Evolutionary conservation across 2,888 invertebrate species (phyloP), one percentile per base, ranked within the genome.

Genomic region (Patella caerulea): DNA sequence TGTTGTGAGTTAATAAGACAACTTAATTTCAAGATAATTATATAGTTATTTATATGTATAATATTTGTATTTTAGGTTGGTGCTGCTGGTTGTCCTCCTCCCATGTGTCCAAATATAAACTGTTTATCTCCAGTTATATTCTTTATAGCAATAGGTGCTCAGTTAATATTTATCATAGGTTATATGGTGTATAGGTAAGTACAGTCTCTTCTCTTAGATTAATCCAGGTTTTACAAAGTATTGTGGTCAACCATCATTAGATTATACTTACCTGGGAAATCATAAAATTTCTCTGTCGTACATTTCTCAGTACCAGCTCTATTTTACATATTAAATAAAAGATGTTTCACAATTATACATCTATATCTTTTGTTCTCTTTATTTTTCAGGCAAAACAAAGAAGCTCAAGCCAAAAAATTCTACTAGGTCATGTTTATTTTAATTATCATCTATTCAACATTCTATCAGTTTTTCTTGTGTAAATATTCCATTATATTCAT

Each of bases 141-240:
- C 77, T 85, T 90, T 76, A 54, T 88, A 19, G 86, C 88, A 72
- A 80, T 90, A 71, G 78, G 80, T 15, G 74, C 83, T 65, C 90
- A 91, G 78, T 71, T 88, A 53, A 79, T 83, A n/a, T 72, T 88
- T n/a, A 82, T 88, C 53, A 83, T 89, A 80, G 89, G 87, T 73
- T 90, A 88, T 81, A 85, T 87, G 83, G 83, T 89, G 3, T 90
- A 89, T 84, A 89, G 85, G 90, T 90, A 81, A 85, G 87, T 84
- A 65, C 2, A 69, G 34, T 45, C 11, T 55, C 17, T 17, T 17
- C 45, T 45, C 45, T 45, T 45, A 45, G 45, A 1, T 45, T 45
- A 45, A 45, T 45, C 7, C 45, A 9, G 1, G 7, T 45, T 45
- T 9, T 45, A 45, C 45, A 45, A 45, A 45, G 45, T 45, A 45